These are phyloP conservation scores for Varanus komodoensis DNA, from an alignment of 2,113 vertebrate species.

Conservation along the genomic window DNA sequence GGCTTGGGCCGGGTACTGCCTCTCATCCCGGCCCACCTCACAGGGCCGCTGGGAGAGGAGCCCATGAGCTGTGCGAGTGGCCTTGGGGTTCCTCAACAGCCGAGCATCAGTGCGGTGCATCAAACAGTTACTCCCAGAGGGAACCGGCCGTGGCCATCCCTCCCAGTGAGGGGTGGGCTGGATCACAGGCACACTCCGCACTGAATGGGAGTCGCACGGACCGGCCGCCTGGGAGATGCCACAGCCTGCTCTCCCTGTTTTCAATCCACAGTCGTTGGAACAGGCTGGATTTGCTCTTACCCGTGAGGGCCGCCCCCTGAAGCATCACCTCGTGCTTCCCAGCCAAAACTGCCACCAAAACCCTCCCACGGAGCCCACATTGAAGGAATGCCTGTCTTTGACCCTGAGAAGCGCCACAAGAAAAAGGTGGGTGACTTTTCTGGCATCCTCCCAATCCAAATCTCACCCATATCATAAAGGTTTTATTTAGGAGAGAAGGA, in stretches of 20 bases:
- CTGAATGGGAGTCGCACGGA: too few species aligned
- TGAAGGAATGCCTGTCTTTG: background rate
- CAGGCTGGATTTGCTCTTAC: background rate
- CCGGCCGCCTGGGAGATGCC: too few species aligned
- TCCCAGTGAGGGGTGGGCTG: too few species aligned
- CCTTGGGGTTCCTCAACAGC: too few species aligned
- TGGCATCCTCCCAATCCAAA: slow-evolving; percentile 53
- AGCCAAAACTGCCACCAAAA: background rate
- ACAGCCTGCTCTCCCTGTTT: too few species aligned
- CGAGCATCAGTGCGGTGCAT: background rate
- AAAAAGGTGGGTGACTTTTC: background rate
- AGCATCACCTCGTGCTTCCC: background rate
- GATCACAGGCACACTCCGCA: too few species aligned
- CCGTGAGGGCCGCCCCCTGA: background rate
- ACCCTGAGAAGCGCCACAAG: background rate
- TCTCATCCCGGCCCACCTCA: too few species aligned
- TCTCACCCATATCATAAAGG: background rate
- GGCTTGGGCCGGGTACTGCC: too few species aligned
- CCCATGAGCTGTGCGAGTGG: too few species aligned
- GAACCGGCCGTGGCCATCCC: background rate
- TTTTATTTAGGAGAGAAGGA: slow-evolving; percentile 45
- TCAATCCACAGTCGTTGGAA: background rate
- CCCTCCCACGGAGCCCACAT: background rate
- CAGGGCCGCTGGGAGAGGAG: too few species aligned
- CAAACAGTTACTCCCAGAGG: background rate